A percentile compares a stretch with the other conserved stretches of the same genome.
Evolutionary conservation across 2,888 invertebrate species (phyloP).

Genomic region (Melanotus villosus): DNA sequence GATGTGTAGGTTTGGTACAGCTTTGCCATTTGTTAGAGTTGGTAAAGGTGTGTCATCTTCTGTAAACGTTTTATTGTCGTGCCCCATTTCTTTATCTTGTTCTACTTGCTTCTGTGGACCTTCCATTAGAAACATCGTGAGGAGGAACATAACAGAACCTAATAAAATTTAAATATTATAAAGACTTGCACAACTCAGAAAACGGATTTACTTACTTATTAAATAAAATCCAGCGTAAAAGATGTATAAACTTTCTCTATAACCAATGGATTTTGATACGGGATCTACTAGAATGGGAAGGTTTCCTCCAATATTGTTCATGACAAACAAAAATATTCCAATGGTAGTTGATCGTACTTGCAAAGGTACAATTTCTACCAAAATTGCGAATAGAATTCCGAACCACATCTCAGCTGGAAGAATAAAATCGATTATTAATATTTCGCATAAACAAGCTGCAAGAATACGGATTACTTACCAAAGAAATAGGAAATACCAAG

Average conservation of each 20-base stretch:
- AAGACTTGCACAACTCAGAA: no score
- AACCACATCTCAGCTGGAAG: constrained; percentile 93
- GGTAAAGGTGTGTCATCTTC: constrained; percentile 62
- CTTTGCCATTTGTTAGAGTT: constrained; percentile 54
- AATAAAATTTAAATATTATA: constrained; percentile 46
- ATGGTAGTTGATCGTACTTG: constrained; percentile 87
- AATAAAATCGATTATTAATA: no score
- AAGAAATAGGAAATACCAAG: constrained; percentile 92
- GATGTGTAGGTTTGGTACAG: constrained; percentile 31
- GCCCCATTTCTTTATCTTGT: constrained; percentile 57
- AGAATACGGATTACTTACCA: constrained; percentile 71
- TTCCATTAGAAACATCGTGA: constrained; percentile 87
- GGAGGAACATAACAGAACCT: constrained; percentile 87
- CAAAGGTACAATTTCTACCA: constrained; percentile 90
- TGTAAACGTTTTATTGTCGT: constrained; percentile 64
- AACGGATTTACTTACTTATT: constrained; percentile 88
- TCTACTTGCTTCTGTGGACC: constrained; percentile 68
- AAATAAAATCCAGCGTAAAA: constrained; percentile 92
- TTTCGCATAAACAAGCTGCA: no score
- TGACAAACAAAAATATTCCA: constrained; percentile 90
- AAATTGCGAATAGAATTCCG: constrained; percentile 90
- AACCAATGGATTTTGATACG: constrained; percentile 85
- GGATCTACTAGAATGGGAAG: constrained; percentile 91
- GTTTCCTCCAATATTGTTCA: constrained; percentile 94
- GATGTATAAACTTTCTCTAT: constrained; percentile 87